A percentile compares a stretch with the other conserved stretches of the same genome.
Evolutionary conservation across 2,113 vertebrate genomes (phyloP).

Genomic region (Burhinus bistriatus): DNA sequence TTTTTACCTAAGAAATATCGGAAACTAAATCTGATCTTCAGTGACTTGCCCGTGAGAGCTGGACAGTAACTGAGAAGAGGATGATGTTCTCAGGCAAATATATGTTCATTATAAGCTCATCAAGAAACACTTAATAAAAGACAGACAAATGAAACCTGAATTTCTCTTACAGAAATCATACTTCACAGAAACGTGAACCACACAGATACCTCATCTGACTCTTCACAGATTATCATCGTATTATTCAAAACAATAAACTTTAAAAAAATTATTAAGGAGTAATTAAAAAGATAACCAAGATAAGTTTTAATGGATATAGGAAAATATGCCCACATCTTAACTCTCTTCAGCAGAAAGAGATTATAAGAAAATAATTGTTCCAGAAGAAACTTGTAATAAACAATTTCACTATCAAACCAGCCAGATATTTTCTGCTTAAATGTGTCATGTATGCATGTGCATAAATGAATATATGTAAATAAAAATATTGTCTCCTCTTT

Average conservation of each 20-base stretch:
- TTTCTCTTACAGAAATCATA: neutral
- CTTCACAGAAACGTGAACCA: neutral
- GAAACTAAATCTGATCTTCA: neutral
- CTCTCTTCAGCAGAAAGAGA: neutral
- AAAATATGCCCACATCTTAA: neutral
- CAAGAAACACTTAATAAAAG: neutral
- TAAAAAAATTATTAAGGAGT: neutral
- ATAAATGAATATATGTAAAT: neutral
- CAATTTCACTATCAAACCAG: neutral
- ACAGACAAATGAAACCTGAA: neutral
- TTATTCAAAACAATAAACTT: neutral
- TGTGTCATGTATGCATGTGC: neutral
- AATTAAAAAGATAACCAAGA: neutral
- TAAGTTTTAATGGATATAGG: neutral
- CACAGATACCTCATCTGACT: neutral
- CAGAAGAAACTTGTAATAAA: neutral
- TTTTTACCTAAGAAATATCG: neutral
- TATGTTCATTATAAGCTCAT: neutral
- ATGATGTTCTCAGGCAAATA: neutral
- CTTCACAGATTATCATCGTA: neutral
- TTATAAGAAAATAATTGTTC: neutral
- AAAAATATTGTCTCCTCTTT: neutral
- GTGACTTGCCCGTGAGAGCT: neutral
- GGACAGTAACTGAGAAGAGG: neutral
- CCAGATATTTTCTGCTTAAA: neutral